Evolutionary conservation across 1,140 invertebrate species (phyloP), one percentile per base, ranked within the genome.

Genomic region (Leptinotarsa defecta): DNA sequence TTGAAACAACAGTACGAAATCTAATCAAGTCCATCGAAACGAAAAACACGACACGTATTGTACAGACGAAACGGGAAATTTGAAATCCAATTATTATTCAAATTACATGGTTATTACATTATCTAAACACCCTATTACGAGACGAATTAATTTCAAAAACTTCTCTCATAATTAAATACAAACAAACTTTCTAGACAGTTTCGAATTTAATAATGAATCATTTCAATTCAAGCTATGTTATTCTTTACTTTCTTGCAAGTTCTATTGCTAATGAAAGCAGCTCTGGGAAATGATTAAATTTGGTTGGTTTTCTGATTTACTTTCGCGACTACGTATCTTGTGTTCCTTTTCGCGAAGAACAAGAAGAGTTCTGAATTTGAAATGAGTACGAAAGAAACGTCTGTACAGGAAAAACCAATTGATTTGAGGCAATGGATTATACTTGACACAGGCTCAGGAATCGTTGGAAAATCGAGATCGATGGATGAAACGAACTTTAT

Each of bases 251-350:
- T 78, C 77, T 78, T 78, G 77, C 76, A 78, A 76, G 74, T 76
- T 78, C 77, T 76, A 80, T 80, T 80, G 79, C 79, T 78, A 80
- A 78, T 78, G 77, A 80, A 80, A 78, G 79, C 77, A 75, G 65
- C 70, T 78, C 73, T 76, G 71, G 73, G 74, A 77, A 80, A 80
- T 78, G 77, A 80, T 80, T 80, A 77, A 80, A 80, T 80, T 80
- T 77, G 77, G 76, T 78, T 80, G 71, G 62, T 73, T 73, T 80
- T 78, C 78, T 76, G 74, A 67, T 74, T 80, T 57, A 57, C 52
- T 57, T 57, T 19, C 4, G n/a, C 52, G 52, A 19, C n/a, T 57
- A 43, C 52, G 52, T 57, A 13, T 57, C 52, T 57, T 19, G 15
- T 15, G 15, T 76, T 74, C 52, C 71, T 71, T 72, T 74, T 61